Conservation (phyloP, 2,113 vertebrate genomes). For the Gallinago media region DNA sequence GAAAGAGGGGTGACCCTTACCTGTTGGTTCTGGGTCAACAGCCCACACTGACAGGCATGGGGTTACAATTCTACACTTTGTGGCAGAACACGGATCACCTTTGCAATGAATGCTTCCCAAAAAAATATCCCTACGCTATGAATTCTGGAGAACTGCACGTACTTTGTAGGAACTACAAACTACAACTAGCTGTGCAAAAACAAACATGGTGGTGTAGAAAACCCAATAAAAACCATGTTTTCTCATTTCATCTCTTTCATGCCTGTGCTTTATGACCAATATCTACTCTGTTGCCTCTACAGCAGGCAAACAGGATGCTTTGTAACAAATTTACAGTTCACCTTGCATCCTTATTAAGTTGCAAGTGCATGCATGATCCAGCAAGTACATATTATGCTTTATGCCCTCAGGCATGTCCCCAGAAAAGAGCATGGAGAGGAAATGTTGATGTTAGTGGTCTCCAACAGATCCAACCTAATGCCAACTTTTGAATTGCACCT, state of each 20-base stretch:
- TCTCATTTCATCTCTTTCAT: background rate
- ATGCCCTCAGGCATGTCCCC: background rate
- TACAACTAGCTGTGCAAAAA: background rate
- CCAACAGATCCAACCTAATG: background rate
- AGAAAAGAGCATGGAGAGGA: background rate
- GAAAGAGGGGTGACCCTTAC: background rate
- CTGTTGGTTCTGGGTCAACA: background rate
- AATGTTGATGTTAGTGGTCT: background rate
- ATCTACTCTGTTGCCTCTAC: background rate
- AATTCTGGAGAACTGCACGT: background rate
- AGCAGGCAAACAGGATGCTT: background rate
- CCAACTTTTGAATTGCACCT: background rate
- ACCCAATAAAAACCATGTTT: background rate
- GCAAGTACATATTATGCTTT: background rate
- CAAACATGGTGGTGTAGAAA: background rate
- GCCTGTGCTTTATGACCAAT: background rate
- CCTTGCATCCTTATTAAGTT: background rate
- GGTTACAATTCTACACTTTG: background rate
- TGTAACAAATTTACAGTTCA: background rate
- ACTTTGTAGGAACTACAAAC: background rate
- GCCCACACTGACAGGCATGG: background rate
- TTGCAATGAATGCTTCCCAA: background rate
- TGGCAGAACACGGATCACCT: background rate
- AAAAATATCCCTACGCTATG: accelerated
- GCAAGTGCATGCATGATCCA: background rate